Evolutionary conservation across 2,113 vertebrate species (phyloP).

Genomic region (Nasalis larvatus): DNA sequence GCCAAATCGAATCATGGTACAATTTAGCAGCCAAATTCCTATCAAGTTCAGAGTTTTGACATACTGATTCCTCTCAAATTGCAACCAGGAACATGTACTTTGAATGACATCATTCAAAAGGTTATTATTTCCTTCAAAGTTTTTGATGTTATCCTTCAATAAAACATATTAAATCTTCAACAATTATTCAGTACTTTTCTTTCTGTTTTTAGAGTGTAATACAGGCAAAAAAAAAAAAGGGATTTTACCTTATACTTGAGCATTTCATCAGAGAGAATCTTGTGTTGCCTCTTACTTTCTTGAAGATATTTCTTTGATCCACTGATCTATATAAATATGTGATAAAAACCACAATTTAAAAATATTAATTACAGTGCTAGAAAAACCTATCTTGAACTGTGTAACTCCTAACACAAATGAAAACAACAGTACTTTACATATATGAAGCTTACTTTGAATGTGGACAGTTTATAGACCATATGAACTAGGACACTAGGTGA

Average conservation of each 20-base stretch:
- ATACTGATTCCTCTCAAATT: conserved; percentile 83
- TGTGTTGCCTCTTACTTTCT: conserved; percentile 84
- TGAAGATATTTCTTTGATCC: conserved; percentile 86
- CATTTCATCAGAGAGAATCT: conserved; percentile 80
- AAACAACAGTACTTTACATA: neutral
- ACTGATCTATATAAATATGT: conserved; percentile 82
- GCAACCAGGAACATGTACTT: conserved; percentile 77
- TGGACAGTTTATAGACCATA: neutral
- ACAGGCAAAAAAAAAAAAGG: neutral
- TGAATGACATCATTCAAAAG: conserved; percentile 83
- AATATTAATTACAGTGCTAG: neutral
- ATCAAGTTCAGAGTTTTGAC: conserved; percentile 85
- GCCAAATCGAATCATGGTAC: neutral
- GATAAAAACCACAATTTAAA: neutral
- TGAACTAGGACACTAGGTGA: neutral
- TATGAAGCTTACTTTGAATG: neutral
- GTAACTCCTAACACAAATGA: neutral
- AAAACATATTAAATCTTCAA: neutral
- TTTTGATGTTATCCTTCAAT: conserved; percentile 82
- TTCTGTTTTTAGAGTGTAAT: neutral
- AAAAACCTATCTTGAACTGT: neutral
- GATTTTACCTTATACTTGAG: conserved; percentile 86
- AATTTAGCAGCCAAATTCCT: conserved; percentile 25
- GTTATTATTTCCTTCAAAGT: conserved; percentile 83
- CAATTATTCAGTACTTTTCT: neutral